Base-by-base conservation (phyloP, 2,113 vertebrate genomes). In the Beaufortia kweichowensis region DNA sequence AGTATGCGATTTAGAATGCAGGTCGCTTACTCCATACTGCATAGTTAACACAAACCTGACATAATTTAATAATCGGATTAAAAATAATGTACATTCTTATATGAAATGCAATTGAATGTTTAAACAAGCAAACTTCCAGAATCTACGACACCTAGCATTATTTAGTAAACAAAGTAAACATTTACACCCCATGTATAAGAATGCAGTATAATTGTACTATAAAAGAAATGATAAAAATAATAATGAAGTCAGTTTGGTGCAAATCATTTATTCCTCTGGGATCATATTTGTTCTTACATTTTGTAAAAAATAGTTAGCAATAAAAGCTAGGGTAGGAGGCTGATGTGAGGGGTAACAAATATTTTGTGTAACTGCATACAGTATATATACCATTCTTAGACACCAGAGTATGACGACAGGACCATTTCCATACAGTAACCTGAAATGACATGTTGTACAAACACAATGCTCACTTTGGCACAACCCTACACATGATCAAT, bases 221-320 rank as follows among this genome's bases (percentile, higher is more conserved):
- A 41, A 50, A 1, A 74, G 48, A 33, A 68, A 11, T 19, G 7
- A 12, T n/a, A 33, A 17, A 67, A 77, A 19, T 17, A 23, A 3
- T 28, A 48, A 33, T 12, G 8, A 7, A 63, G 23, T 70, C 6
- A 11, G 28, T 71, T 79, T 79, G 77, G 73, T 81, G 82, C 73
- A 84, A 84, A 84, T 84, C 43, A 60, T 84, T 84, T 84, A 84
- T 84, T 84, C 31, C 62, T 79, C 68, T 77, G 73, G 73, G 43
- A 81, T 84, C 63, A 71, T 81, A 77, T 84, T 81, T 84, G 77
- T 81, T 84, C 68, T 79, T 81, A 84, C 77, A 84, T 24, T 63
- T 69, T 65, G 73, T 81, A 81, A 79, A 81, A 81, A 81, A 81
- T 74, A 80, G 23, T 74, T 74, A 53, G 79, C 77, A 79, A 64